A percentile compares a stretch with the other conserved stretches of the same genome.
Conservation (phyloP, 2,888 invertebrate genomes). For the Masnerella sp. region DNA sequence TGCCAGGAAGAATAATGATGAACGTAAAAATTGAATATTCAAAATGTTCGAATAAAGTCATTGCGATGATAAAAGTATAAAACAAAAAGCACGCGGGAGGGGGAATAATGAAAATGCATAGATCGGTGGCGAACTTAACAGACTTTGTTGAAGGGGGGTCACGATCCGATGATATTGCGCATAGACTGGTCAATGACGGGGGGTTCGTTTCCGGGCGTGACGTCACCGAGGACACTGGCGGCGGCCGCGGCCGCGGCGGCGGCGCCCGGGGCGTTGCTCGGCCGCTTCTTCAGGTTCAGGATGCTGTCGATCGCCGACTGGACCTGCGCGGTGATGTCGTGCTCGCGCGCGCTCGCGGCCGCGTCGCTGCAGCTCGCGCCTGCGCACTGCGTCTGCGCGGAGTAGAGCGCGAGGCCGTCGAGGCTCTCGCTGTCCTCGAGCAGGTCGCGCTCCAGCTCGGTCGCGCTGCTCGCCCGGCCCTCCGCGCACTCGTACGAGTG, state of each 20-base stretch:
- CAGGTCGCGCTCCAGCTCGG: conserved; percentile 74
- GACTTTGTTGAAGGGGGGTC: conserved; percentile 77
- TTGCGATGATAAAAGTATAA: no score
- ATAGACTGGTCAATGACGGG: conserved; percentile 75
- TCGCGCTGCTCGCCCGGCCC: conserved; percentile 63
- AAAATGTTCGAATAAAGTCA: no score
- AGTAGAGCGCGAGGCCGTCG: conserved; percentile 72
- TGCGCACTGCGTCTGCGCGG: conserved; percentile 64
- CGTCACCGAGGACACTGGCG: conserved; percentile 6
- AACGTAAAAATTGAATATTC: no score
- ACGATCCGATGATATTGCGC: conserved; percentile 76
- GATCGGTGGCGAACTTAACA: conserved; percentile 66
- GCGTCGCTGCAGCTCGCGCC: conserved; percentile 34
- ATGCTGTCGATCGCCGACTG: conserved; percentile 90
- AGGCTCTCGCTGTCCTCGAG: conserved; percentile 74
- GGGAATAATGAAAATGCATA: no score
- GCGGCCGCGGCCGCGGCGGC: conserved; percentile 13
- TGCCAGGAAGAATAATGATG: no score
- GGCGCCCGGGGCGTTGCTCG: conserved; percentile 63
- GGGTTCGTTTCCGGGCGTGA: conserved; percentile 19
- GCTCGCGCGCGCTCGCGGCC: conserved; percentile 72
- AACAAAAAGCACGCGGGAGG: no score
- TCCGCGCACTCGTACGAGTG: conserved; percentile 65
- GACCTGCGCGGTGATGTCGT: conserved; percentile 86
- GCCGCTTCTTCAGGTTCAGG: conserved; percentile 82